These are phyloP conservation scores for Cyprinodon tularosa DNA, from an alignment of 2,113 vertebrate genomes.

Conservation along the genomic window DNA sequence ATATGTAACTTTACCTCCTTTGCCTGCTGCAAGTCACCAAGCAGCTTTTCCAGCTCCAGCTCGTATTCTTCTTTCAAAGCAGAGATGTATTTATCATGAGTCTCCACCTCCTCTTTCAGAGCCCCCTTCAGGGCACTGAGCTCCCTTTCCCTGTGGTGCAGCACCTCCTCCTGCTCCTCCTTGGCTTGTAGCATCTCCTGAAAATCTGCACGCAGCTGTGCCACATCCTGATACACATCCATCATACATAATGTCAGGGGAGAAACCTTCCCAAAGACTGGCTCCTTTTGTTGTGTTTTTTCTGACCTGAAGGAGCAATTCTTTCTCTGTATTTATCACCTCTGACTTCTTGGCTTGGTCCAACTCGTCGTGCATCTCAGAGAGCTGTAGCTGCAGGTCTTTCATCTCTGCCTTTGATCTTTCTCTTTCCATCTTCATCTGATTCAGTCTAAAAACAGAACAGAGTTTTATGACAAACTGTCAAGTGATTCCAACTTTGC, in stretches of 20 bases:
- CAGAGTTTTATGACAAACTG: not conserved
- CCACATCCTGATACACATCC: slow-evolving; percentile 77
- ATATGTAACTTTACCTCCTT: slow-evolving; percentile 78
- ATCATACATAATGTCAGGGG: not conserved
- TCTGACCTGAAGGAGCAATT: slow-evolving; percentile 68
- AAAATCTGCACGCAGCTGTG: slow-evolving; percentile 85
- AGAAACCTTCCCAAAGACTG: slow-evolving; percentile 3
- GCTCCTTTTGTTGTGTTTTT: slow-evolving; percentile 9
- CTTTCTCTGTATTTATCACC: slow-evolving; percentile 57
- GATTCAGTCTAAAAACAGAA: slow-evolving; percentile 81
- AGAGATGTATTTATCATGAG: slow-evolving; percentile 88
- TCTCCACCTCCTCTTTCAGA: slow-evolving; percentile 92
- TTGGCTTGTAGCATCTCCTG: slow-evolving; percentile 85
- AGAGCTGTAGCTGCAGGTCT: slow-evolving; percentile 95
- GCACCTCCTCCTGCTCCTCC: slow-evolving; percentile 90
- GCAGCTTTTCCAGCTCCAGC: slow-evolving; percentile 81
- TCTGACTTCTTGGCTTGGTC: slow-evolving; percentile 78
- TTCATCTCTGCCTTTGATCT: slow-evolving; percentile 88
- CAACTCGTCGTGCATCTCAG: slow-evolving; percentile 96
- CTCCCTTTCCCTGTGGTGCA: slow-evolving; percentile 86
- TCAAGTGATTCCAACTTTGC: too few species aligned
- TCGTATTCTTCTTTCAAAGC: slow-evolving; percentile 87
- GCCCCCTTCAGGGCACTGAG: slow-evolving; percentile 90
- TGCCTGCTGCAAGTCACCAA: slow-evolving; percentile 80
- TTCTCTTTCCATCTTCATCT: slow-evolving; percentile 89